Evolutionary conservation across 2,888 invertebrate genomes (phyloP).

Genomic region (Drosophila ustulata): DNA sequence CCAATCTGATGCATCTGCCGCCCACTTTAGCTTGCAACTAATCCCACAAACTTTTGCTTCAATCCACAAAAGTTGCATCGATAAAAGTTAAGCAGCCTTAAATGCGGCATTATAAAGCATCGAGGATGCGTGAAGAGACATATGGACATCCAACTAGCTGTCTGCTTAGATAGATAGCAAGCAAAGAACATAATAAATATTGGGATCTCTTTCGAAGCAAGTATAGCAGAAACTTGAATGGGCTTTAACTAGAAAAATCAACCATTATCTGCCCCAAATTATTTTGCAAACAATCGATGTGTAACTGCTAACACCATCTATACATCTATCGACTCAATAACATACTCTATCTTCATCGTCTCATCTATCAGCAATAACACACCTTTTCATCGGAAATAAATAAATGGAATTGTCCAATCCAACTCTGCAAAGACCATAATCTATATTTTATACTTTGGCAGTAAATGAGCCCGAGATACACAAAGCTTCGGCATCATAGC

Average conservation of each 20-base stretch:
- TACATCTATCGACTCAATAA: not conserved
- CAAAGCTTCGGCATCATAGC: constrained; percentile 36
- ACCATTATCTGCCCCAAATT: too few species aligned
- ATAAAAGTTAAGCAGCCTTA: constrained; percentile 39
- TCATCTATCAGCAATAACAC: not conserved
- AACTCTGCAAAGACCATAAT: not conserved
- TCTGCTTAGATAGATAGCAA: not conserved
- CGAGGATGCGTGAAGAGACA: not conserved
- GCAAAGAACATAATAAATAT: not conserved
- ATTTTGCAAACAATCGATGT: too few species aligned
- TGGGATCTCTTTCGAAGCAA: not conserved
- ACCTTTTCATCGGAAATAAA: not conserved
- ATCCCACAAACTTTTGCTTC: constrained; percentile 37
- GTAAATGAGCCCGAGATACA: constrained; percentile 26
- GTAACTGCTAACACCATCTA: too few species aligned
- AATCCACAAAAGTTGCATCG: constrained; percentile 40
- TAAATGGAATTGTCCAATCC: not conserved
- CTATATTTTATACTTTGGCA: constrained; percentile 3
- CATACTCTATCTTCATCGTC: not conserved
- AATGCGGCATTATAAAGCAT: constrained; percentile 23
- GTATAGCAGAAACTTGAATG: too few species aligned
- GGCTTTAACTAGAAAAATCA: too few species aligned
- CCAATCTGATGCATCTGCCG: constrained; percentile 5
- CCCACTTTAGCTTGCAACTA: constrained; percentile 34
- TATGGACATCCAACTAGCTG: constrained; percentile 5